These are phyloP conservation scores for Pyrrhia umbra DNA, from an alignment of 2,888 invertebrate species.

Conservation along the genomic window DNA sequence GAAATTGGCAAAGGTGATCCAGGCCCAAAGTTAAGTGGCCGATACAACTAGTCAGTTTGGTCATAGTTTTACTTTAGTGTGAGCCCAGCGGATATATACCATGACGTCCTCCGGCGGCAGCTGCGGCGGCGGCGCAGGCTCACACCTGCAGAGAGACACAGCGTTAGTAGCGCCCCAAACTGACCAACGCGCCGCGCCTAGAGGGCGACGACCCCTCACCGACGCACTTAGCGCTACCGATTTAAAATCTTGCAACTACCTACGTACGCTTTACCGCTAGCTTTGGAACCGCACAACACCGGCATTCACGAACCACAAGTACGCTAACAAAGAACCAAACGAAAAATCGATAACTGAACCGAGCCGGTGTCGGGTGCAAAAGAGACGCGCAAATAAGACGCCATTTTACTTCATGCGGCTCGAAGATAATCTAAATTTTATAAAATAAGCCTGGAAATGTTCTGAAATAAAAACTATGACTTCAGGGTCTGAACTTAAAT, in stretches of 20 bases:
- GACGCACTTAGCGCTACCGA: slow-evolving; percentile 80
- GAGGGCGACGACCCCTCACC: slow-evolving; percentile 66
- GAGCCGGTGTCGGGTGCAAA: slow-evolving; percentile 83
- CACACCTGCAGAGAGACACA: slow-evolving; percentile 91
- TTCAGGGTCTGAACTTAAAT: slow-evolving; percentile 74
- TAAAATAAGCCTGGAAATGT: slow-evolving; percentile 78
- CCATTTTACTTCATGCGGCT: slow-evolving; percentile 89
- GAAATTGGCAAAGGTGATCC: slow-evolving; percentile 88
- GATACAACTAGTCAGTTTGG: slow-evolving; percentile 88
- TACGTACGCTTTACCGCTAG: slow-evolving; percentile 68
- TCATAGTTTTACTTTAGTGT: slow-evolving; percentile 89
- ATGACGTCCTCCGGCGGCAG: slow-evolving; percentile 88
- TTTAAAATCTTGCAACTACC: slow-evolving; percentile 88
- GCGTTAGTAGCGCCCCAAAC: slow-evolving; percentile 89
- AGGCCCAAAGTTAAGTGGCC: slow-evolving; percentile 91
- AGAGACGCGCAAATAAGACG: slow-evolving; percentile 87
- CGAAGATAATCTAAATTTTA: slow-evolving; percentile 78
- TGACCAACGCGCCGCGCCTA: slow-evolving; percentile 76
- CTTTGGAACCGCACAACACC: slow-evolving; percentile 63
- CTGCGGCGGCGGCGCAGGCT: slow-evolving; percentile 89
- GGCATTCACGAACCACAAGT: slow-evolving; percentile 69
- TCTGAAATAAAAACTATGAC: slow-evolving; percentile 87
- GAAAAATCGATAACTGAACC: slow-evolving; percentile 75
- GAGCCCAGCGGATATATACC: slow-evolving; percentile 90
- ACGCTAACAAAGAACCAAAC: slow-evolving; percentile 64